Percentiles rank a stretch among this genome's conserved stretches.
These are phyloP conservation scores for Neosalanx taihuensis DNA, from an alignment of 2,797 vertebrate genomes.

Conservation along the genomic window DNA sequence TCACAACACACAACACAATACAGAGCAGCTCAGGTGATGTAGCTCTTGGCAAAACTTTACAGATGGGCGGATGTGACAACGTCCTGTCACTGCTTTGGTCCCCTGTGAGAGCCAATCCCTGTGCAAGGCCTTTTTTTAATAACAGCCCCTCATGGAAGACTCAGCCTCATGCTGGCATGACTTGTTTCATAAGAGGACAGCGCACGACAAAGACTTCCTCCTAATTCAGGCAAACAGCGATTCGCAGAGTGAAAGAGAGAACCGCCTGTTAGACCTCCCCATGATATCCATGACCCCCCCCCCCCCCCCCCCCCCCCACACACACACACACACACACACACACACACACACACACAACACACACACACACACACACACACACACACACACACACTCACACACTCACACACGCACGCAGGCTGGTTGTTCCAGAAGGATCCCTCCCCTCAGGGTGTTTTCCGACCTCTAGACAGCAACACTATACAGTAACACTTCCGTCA, in stretches of 20 bases:
- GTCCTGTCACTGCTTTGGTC: slow-evolving; percentile 51
- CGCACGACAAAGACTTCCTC: neutral
- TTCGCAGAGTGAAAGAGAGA: slow-evolving; percentile 13
- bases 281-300: neutral
- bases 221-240: slow-evolving; percentile 18
- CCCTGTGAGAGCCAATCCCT: slow-evolving; percentile 43
- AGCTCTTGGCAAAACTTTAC: slow-evolving; percentile 41
- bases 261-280: neutral
- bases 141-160: slow-evolving; percentile 24
- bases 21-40: neutral
- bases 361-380: neutral
- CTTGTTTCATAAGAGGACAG: slow-evolving; percentile 5
- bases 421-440: neutral
- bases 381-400: neutral
- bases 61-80: slow-evolving; percentile 55
- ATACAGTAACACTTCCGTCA: neutral
- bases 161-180: neutral
- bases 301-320: neutral
- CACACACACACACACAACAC: neutral
- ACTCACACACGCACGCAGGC: slow-evolving; percentile 1
- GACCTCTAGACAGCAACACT: slow-evolving; percentile 3
- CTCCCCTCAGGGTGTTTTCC: slow-evolving; percentile 6
- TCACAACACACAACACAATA: neutral
- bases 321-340: neutral
- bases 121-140: slow-evolving; percentile 20